These are phyloP conservation scores for Drosophila pseudotakahashii DNA, from an alignment of 2,888 invertebrate species.

Conservation along the genomic window DNA sequence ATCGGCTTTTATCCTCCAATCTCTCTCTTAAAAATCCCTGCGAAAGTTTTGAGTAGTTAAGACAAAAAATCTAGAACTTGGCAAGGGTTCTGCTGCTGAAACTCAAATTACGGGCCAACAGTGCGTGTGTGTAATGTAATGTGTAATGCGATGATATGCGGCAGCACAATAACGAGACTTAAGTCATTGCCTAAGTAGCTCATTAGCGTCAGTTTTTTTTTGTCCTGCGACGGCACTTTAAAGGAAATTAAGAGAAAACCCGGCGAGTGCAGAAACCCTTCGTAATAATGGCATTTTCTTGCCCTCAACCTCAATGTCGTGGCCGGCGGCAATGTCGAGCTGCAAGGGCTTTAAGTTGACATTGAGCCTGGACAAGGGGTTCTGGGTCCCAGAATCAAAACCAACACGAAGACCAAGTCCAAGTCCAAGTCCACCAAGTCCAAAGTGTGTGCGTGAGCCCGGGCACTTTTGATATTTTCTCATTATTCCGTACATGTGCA, in stretches of 20 bases:
- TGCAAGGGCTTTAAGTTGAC: constrained; percentile 72
- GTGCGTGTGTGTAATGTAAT: constrained; percentile 68
- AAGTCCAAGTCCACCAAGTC: constrained; percentile 14
- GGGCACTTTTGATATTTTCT: constrained; percentile 73
- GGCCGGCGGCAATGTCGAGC: constrained; percentile 55
- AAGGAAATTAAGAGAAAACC: constrained; percentile 36
- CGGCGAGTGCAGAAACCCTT: constrained; percentile 1
- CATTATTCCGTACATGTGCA: constrained; percentile 67
- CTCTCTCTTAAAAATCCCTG: neutral
- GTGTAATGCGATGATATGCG: constrained; percentile 50
- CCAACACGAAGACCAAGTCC: constrained; percentile 3
- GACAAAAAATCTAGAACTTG: constrained; percentile 25
- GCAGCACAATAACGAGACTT: constrained; percentile 67
- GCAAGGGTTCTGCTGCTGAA: neutral
- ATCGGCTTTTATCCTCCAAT: neutral
- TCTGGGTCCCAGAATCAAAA: too few species aligned
- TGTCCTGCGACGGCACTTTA: constrained; percentile 43
- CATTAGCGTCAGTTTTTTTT: constrained; percentile 66
- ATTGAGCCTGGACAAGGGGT: constrained; percentile 50
- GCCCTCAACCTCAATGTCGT: constrained; percentile 29
- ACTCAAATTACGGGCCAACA: constrained; percentile 39
- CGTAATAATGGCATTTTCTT: constrained; percentile 15
- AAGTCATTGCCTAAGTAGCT: constrained; percentile 75
- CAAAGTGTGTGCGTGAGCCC: constrained; percentile 57
- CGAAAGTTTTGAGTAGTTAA: constrained; percentile 36